Evolutionary conservation across 1,140 invertebrate genomes (phyloP), one percentile per base, ranked within the genome.

Genomic region (Drosophila nigromelanica): DNA sequence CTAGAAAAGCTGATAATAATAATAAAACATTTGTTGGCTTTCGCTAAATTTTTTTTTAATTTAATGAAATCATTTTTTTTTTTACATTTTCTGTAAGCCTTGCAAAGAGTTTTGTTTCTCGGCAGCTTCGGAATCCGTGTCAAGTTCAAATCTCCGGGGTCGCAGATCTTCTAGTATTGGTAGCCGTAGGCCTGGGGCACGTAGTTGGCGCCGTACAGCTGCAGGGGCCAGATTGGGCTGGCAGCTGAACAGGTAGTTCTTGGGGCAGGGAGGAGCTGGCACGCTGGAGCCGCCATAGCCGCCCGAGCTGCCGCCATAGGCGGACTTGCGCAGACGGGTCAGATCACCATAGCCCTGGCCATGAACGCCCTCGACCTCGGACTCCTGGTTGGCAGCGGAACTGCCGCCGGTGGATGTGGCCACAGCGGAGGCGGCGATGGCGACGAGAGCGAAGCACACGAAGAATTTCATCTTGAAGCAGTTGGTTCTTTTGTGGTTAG

Each of bases 231-330:
- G 56, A 50, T 82, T 90, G 52, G 87, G 87, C 71, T 90, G 87
- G 76, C 87, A 90, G 82, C 87, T 90, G 79, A 90, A 90, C 76
- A 90, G 54, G 30, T 87, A 90, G 82, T 90, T 90, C 73, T 87
- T 90, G 64, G 87, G 87, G 79, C 87, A 90, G 14, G 87, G 82
- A 48, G 87, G 79, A 50, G 87, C 72, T 55, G 72, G 80, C 33
- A 90, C 63, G 48, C 80, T 90, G 50, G 78, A 51, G 50, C 30
- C 80, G 10, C 86, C 86, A 61, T 89, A 89, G 10, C 85, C 77
- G 63, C 85, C 86, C 30, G 86, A 73, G 73, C 86, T 78, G 47
- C 40, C 80, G 11, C 86, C 86, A 18, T 89, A 89, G 33, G 86
- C 86, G 0, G 86, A 72, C 76, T 89, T 89, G 42, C 86, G 86